phyloP scores from a whole-genome alignment of 2,113 vertebrate genomes.

The Excalfactoria chinensis region DNA sequence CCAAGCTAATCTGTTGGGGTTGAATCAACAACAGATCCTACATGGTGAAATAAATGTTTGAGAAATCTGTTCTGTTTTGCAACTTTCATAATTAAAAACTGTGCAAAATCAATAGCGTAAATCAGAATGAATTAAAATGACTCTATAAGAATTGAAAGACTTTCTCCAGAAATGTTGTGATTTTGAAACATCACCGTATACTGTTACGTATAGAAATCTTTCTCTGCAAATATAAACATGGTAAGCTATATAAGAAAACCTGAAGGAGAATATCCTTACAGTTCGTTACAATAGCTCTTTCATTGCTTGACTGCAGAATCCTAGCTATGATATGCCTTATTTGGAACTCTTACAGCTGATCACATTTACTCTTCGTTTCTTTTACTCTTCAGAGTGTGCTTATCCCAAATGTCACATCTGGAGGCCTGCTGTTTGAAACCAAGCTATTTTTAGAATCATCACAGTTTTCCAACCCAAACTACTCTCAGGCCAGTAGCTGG shows the following conservation, averaged over 20 bases:
- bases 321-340: background rate
- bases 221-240: background rate
- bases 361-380: conserved; percentile 63
- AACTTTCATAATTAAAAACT: background rate
- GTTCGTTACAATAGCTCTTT: background rate
- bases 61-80: background rate
- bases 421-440: conserved; percentile 71
- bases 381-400: conserved; percentile 51
- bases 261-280: background rate
- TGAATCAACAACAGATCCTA: background rate
- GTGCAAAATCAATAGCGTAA: background rate
- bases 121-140: background rate
- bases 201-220: background rate
- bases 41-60: background rate
- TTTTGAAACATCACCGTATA: background rate
- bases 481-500: conserved; percentile 59
- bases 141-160: background rate
- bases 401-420: conserved; percentile 76
- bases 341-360: conserved; percentile 51
- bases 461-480: conserved; percentile 75
- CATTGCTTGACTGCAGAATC: background rate
- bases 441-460: conserved; percentile 77
- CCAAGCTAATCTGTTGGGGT: background rate
- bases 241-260: background rate
- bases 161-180: background rate